These are phyloP conservation scores for Poecilus cupreus DNA, from an alignment of 2,888 invertebrate genomes.

Conservation along the genomic window DNA sequence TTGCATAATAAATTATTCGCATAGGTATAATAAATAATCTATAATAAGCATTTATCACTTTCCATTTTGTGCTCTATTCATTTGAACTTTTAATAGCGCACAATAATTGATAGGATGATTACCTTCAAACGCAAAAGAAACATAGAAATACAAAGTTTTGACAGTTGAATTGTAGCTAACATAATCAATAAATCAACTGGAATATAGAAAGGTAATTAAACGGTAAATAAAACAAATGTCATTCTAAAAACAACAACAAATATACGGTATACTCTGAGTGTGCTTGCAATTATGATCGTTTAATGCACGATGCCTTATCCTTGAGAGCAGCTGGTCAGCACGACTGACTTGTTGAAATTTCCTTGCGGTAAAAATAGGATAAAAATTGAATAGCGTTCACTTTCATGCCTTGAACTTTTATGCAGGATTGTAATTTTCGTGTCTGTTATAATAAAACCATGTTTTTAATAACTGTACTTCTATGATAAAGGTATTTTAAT, in stretches of 20 bases:
- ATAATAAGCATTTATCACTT: constrained; percentile 31
- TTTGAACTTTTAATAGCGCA: not conserved
- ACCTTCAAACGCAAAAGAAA: constrained; percentile 7
- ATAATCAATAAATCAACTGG: constrained; percentile 35
- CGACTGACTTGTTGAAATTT: constrained; percentile 22
- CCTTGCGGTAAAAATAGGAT: not conserved
- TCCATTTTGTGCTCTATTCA: constrained; percentile 5
- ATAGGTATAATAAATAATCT: constrained; percentile 9
- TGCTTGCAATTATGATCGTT: constrained; percentile 29
- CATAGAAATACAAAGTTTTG: not conserved
- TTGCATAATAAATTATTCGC: not conserved
- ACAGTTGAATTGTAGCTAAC: not conserved
- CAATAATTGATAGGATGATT: constrained; percentile 21
- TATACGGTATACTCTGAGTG: not conserved
- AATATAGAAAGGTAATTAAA: constrained; percentile 37
- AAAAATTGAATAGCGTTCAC: constrained; percentile 42
- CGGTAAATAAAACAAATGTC: constrained; percentile 46
- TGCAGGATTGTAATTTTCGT: constrained; percentile 37
- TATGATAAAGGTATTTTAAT: constrained; percentile 51
- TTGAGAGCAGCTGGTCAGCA: constrained; percentile 44
- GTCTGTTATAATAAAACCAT: constrained; percentile 24
- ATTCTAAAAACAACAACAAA: constrained; percentile 15
- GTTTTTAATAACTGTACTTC: constrained; percentile 5
- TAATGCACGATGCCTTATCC: constrained; percentile 16
- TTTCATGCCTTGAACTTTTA: constrained; percentile 53